Conservation (phyloP, 1,140 invertebrate species). For the Bombus haemorrhoidalis region DNA sequence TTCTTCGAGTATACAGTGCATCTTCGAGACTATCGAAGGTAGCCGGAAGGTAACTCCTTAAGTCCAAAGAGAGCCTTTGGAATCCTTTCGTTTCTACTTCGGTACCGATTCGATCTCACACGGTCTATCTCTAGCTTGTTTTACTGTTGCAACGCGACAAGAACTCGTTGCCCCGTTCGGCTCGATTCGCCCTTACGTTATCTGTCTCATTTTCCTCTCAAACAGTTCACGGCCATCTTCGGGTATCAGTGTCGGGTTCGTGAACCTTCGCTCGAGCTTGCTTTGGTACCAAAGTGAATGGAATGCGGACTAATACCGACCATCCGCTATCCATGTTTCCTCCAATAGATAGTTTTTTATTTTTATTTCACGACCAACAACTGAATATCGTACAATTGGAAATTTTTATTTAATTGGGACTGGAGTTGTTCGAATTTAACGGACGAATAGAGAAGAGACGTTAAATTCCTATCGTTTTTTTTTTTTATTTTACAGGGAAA, state of each 20-base stretch:
- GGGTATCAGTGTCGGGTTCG: slow-evolving; percentile 68
- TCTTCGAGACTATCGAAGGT: slow-evolving; percentile 64
- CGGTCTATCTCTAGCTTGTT: slow-evolving; percentile 51
- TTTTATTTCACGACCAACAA: no score
- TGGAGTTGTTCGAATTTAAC: no score
- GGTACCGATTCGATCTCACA: slow-evolving; percentile 71
- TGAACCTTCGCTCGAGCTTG: slow-evolving; percentile 27
- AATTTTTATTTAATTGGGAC: no score
- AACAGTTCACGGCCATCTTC: slow-evolving; percentile 72
- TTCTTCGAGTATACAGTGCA: slow-evolving; percentile 58
- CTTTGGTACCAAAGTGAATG: slow-evolving; percentile 27
- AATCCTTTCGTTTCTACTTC: slow-evolving; percentile 69
- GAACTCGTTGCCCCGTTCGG: slow-evolving; percentile 36
- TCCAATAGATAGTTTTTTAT: not conserved
- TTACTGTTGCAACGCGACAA: slow-evolving; percentile 58
- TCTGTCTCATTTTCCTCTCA: slow-evolving; percentile 54
- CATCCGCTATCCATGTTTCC: not conserved
- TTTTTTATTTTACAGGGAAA: no score
- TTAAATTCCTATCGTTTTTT: no score
- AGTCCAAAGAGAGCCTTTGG: slow-evolving; percentile 56
- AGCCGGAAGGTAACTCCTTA: slow-evolving; percentile 73
- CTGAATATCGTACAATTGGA: no score
- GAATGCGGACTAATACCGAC: slow-evolving; percentile 62
- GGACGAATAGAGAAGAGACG: no score
- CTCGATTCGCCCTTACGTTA: slow-evolving; percentile 37